Evolutionary conservation across 2,888 invertebrate species (phyloP).

Genomic region (Caenorhabditis sulstoni): DNA sequence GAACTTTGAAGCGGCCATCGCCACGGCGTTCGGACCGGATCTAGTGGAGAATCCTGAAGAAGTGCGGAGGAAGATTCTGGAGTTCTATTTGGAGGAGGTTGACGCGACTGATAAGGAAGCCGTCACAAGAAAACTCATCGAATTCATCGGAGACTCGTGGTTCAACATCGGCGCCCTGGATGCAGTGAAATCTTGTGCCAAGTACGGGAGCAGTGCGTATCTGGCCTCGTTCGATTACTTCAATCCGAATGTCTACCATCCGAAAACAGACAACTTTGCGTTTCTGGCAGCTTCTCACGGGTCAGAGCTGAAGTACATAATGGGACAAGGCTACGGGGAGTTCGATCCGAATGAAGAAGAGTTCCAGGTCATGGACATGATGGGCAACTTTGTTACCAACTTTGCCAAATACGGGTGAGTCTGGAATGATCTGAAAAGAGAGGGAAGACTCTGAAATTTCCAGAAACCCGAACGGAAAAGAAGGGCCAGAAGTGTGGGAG

Average conservation of each 20-base stretch:
- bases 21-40: background rate
- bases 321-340: slow-evolving; percentile 47
- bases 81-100: slow-evolving; percentile 33
- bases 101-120: slow-evolving; percentile 31
- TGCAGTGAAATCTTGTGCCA: slow-evolving; percentile 43
- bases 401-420: slow-evolving; percentile 67
- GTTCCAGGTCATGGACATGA: slow-evolving; percentile 58
- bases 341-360: slow-evolving; percentile 64
- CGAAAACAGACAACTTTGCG: background rate
- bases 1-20: background rate
- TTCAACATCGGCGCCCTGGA: slow-evolving; percentile 46
- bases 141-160: slow-evolving; percentile 51
- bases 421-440: background rate
- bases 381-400: slow-evolving; percentile 63
- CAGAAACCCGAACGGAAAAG: slow-evolving; percentile 32
- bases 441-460: background rate
- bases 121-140: slow-evolving; percentile 14
- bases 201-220: slow-evolving; percentile 55
- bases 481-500: background rate
- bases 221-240: slow-evolving; percentile 62
- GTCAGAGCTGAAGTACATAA: slow-evolving; percentile 63
- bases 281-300: slow-evolving; percentile 59
- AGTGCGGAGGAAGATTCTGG: slow-evolving; percentile 27
- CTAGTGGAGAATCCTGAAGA: background rate
- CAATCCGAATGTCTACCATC: slow-evolving; percentile 25